Base-by-base conservation (phyloP, 2,888 invertebrate species). In the Lepidonotus clava region DNA sequence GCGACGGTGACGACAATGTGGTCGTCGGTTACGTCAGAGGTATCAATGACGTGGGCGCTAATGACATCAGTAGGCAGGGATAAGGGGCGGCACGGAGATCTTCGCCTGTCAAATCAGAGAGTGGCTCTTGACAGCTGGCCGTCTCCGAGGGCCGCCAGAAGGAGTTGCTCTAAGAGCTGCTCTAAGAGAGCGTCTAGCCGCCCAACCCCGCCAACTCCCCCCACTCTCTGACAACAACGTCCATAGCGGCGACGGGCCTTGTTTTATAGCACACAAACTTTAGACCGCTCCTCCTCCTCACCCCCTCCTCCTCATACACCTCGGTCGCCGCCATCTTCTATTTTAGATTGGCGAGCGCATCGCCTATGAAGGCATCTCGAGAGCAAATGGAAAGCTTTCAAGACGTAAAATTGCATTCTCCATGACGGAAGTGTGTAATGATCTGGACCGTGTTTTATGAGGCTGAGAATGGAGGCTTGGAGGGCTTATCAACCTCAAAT, bases 361-460 rank as follows among this genome's bases (percentile, higher is more conserved):
- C 28, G 61, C 28, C 28, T 61, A 61, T 24, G 61, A 61, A 18
- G 61, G 28, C 28, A 61, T 32, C 28, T 61, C 61, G 28, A 61
- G 61, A 61, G 61, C 24, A 61, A 61, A 61, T 61, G 61, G 61
- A 61, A 61, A 61, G 61, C 61, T 61, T 61, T 61, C 61, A 61
- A 61, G 61, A 24, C 28, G 61, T 61, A 61, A 61, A 61, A 61
- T 28, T 61, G 24, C 28, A 61, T 61, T 61, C 61, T 28, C 61
- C 28, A 11, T 24, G 28, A 2, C 28, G 28, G n/a, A 61, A 61
- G 61, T 61, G 61, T 5, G 61, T 61, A 61, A 61, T 61, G 28
- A 61, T 61, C 61, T 61, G 61, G 53, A 61, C 46, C 8, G 46
- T 8, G 46, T 71, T 71, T 34, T 34, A 71, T 34, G 71, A 34